Conservation (phyloP, 2,113 vertebrate genomes). For the Ivindomyrus marchei region DNA sequence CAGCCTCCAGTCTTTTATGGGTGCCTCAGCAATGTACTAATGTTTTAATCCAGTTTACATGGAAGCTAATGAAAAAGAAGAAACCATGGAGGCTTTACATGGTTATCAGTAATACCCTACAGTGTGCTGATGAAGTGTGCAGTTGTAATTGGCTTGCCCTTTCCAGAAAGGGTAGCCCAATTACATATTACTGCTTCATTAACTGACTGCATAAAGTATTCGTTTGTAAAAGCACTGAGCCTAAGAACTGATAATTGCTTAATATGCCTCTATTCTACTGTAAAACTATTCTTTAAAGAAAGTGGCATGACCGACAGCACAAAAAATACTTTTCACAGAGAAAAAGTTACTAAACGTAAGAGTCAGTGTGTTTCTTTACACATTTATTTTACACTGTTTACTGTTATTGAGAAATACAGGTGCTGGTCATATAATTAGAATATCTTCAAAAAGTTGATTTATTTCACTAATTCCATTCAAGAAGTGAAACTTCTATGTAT, state of each 20-base stretch:
- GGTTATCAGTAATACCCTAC: neutral
- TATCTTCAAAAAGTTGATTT: too few species aligned
- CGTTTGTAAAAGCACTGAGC: neutral
- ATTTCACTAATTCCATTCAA: too few species aligned
- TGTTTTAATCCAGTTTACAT: neutral
- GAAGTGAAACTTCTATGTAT: too few species aligned
- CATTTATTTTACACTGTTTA: too few species aligned
- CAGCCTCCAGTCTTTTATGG: too few species aligned
- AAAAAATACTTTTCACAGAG: neutral
- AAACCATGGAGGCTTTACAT: neutral
- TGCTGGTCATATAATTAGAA: too few species aligned
- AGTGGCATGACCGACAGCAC: neutral
- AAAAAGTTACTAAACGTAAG: neutral
- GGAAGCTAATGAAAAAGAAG: neutral
- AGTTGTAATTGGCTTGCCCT: neutral
- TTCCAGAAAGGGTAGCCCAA: neutral
- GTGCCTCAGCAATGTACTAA: neutral
- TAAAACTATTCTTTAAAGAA: neutral
- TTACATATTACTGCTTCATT: neutral
- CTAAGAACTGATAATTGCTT: neutral
- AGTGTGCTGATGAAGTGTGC: neutral
- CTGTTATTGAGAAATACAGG: neutral
- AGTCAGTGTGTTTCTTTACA: neutral
- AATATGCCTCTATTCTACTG: neutral
- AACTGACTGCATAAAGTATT: neutral